phyloP scores from a whole-genome alignment of 2,888 invertebrate genomes.

The Scaptomyza parva region DNA sequence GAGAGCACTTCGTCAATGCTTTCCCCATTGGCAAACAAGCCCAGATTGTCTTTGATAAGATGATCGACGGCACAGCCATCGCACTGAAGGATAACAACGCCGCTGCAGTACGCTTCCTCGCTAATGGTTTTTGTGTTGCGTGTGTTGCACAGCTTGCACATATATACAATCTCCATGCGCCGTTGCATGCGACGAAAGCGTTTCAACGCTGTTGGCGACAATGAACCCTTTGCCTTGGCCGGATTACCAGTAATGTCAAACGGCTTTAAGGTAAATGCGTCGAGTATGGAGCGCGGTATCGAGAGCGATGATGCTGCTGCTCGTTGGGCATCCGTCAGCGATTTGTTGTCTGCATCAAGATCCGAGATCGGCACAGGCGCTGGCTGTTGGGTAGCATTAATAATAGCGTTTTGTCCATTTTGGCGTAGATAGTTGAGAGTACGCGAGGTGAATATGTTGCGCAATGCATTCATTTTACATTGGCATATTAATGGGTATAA shows the following conservation, averaged over 20 bases:
- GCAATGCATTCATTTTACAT: slow-evolving; percentile 81
- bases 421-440: slow-evolving; percentile 78
- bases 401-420: slow-evolving; percentile 82
- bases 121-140: slow-evolving; percentile 81
- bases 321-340: slow-evolving; percentile 43
- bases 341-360: slow-evolving; percentile 44
- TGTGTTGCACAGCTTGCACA: slow-evolving; percentile 83
- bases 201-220: slow-evolving; percentile 78
- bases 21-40: slow-evolving; percentile 78
- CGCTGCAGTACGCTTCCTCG: slow-evolving; percentile 81
- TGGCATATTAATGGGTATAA: slow-evolving; percentile 46
- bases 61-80: slow-evolving; percentile 83
- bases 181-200: slow-evolving; percentile 78
- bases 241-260: slow-evolving; percentile 47
- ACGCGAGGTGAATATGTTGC: slow-evolving; percentile 80
- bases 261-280: slow-evolving; percentile 75
- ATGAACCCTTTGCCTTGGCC: slow-evolving; percentile 55
- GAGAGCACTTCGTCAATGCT: slow-evolving; percentile 79
- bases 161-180: slow-evolving; percentile 81
- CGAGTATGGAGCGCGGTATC: slow-evolving; percentile 79
- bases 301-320: slow-evolving; percentile 57
- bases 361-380: slow-evolving; percentile 46
- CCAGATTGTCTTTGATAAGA: slow-evolving; percentile 82
- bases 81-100: slow-evolving; percentile 83
- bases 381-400: slow-evolving; percentile 77